Conservation (phyloP, 2,797 vertebrate genomes). For the Antennarius maculatus region DNA sequence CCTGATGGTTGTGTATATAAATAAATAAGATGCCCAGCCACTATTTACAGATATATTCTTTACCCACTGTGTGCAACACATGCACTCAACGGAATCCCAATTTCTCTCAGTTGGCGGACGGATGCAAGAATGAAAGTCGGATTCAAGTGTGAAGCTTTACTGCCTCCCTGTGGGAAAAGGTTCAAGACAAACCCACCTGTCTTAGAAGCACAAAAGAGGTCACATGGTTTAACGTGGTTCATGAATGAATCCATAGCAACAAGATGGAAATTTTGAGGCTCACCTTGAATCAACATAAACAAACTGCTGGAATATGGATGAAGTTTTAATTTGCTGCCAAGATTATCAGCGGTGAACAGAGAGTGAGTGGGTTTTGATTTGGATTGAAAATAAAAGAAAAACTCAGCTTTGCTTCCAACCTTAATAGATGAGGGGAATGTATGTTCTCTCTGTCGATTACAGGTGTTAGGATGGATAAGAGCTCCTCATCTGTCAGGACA, state of each 20-base stretch:
- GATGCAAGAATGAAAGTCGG: background rate
- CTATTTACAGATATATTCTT: conserved; percentile 79
- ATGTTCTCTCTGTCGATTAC: conserved; percentile 7
- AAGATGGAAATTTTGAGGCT: background rate
- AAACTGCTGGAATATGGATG: background rate
- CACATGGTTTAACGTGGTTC: background rate
- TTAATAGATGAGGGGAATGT: conserved; percentile 11
- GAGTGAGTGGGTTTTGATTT: background rate
- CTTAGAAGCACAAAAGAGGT: background rate
- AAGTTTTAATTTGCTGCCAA: conserved; percentile 1
- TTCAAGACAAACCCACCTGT: background rate
- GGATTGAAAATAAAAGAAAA: background rate
- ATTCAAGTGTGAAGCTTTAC: conserved; percentile 49
- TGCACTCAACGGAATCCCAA: conserved; percentile 64
- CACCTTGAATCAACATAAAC: conserved; percentile 1
- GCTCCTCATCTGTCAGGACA: conserved; percentile 15
- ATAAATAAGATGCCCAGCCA: conserved; percentile 63
- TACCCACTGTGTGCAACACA: conserved; percentile 45
- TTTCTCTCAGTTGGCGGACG: conserved; percentile 29
- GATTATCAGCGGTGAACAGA: too few species aligned
- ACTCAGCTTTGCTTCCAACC: background rate
- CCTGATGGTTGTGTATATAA: conserved; percentile 33
- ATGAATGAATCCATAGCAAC: conserved; percentile 11
- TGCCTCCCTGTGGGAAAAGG: conserved; percentile 64
- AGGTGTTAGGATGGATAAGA: conserved; percentile 5